Base-by-base conservation (phyloP, 2,797 vertebrate species). In the Acridotheres tristis region DNA sequence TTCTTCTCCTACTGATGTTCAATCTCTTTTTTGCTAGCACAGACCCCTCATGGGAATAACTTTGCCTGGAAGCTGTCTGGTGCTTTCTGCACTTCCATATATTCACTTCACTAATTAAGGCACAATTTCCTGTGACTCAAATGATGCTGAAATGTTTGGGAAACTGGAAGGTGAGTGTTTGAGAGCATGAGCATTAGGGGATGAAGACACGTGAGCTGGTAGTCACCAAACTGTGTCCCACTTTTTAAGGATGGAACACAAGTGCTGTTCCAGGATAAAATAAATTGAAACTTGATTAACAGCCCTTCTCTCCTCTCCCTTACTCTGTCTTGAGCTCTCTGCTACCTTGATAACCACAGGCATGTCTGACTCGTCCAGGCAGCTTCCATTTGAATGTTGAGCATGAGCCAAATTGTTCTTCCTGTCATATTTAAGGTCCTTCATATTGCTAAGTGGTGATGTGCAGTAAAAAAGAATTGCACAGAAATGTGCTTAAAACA, bases 301-400 rank as follows among this genome's bases (percentile, higher is more conserved):
- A 81, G 47, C 20, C 29, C 55, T 21, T 21, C 20, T 57, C 77
- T 54, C 68, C 76, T 75, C 34, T 47, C 27, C 61, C 38, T n/a
- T 30, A 3, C 19, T 72, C 22, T n/a, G 0, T 25, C 50, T 71
- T 4, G 3, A 43, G 81, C 36, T 73, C 59, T 59, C 72, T 80
- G 68, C 75, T 63, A 18, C 42, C 78, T 55, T 32, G 72, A 30
- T 66, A 42, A 61, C 50, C 76, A 55, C 62, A 69, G 81, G 17
- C 42, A 20, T 0, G 0, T 54, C n/a, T 32, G 58, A 38, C 43
- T 80, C 4, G 0, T 48, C 29, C 48, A 27, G 51, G 29, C 57
- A 47, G 62, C 53, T 84, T 27, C 71, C 19, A 22, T 50, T 82
- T 45, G 38, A 54, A 20, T 21, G 11, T 8, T 65, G 54, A 81